A percentile compares a stretch with the other conserved stretches of the same genome.
phyloP scores from a whole-genome alignment of 2,113 vertebrate species.

The Osmerus eperlanus region DNA sequence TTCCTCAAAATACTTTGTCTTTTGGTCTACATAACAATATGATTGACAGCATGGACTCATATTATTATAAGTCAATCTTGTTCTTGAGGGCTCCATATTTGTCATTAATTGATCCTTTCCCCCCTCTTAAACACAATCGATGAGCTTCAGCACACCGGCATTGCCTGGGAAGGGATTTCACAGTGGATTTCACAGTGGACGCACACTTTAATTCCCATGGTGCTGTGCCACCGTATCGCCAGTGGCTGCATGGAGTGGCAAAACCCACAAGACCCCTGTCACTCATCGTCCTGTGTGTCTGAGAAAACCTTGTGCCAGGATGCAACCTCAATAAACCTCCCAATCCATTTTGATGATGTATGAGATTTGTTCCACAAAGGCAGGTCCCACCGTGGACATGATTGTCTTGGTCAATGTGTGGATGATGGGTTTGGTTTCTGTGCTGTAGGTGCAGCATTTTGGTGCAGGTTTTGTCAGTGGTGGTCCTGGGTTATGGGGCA shows the following conservation, averaged over 20 bases:
- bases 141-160: conserved; percentile 36
- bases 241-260: conserved; percentile 37
- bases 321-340: conserved; percentile 21
- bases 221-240: conserved; percentile 38
- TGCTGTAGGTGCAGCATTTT: neutral
- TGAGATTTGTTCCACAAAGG: conserved; percentile 26
- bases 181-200: conserved; percentile 44
- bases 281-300: conserved; percentile 29
- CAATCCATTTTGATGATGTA: conserved; percentile 43
- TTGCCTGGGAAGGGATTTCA: conserved; percentile 50
- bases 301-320: conserved; percentile 16
- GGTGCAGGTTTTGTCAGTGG: no score
- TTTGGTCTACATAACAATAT: no score
- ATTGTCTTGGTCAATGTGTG: neutral
- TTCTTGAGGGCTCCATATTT: neutral
- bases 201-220: conserved; percentile 49
- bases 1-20: no score
- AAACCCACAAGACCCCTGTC: conserved; percentile 30
- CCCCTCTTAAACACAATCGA: conserved; percentile 38
- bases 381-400: conserved; percentile 6
- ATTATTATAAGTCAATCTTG: no score
- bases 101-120: conserved; percentile 20
- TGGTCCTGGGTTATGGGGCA: no score
- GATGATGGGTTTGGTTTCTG: neutral
- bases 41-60: no score